Conservation (phyloP, 2,888 invertebrate species). For the Heliconius ethilla region DNA sequence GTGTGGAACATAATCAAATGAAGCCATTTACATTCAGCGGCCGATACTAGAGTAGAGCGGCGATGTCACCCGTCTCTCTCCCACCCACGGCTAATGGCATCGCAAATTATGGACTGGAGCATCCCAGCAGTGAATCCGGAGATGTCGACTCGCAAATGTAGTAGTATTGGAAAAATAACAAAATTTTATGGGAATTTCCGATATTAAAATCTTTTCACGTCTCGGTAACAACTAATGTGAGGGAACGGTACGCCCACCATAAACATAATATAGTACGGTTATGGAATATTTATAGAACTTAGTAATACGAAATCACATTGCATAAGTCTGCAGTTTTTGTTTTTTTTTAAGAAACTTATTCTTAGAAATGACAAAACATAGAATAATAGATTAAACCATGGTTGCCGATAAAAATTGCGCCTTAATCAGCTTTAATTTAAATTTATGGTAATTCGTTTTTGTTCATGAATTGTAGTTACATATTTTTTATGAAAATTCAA, state of each 20-base stretch:
- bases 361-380: no score
- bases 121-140: constrained; percentile 41
- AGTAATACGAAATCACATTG: background rate
- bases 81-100: constrained; percentile 71
- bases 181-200: constrained; percentile 69
- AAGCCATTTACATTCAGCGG: constrained; percentile 78
- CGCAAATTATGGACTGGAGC: constrained; percentile 59
- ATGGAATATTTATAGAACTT: constrained; percentile 24
- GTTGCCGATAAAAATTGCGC: no score
- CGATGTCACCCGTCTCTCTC: constrained; percentile 61
- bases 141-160: constrained; percentile 43
- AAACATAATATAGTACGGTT: constrained; percentile 11
- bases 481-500: no score
- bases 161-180: constrained; percentile 64
- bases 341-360: no score
- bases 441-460: no score
- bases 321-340: no score
- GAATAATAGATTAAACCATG: no score
- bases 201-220: constrained; percentile 59
- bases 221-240: constrained; percentile 45
- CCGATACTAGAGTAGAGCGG: constrained; percentile 60
- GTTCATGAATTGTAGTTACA: no score
- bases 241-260: constrained; percentile 23
- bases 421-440: no score
- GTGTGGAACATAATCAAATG: constrained; percentile 76